Conservation (phyloP, 1,140 invertebrate genomes). For the Apocrypta bakeri region DNA sequence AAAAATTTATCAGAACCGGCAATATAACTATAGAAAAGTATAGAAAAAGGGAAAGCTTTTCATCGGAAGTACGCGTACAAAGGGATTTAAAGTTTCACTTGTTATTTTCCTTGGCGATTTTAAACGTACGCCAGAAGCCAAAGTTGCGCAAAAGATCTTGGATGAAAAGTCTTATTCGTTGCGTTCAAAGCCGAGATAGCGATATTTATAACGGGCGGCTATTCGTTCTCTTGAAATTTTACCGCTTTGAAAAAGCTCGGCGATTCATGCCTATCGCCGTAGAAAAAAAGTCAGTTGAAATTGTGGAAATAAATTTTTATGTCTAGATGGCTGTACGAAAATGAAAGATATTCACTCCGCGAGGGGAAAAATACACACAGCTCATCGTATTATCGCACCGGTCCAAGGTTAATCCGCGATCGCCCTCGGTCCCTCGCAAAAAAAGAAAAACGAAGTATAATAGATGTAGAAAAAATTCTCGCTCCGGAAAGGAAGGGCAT, state of each 20-base stretch:
- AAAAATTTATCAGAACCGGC: slow-evolving; percentile 33
- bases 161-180: too few relatives aligned
- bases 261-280: too few relatives aligned
- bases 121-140: background rate
- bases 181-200: too few relatives aligned
- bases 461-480: background rate
- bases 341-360: too few relatives aligned
- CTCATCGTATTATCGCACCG: too few relatives aligned
- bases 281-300: too few relatives aligned
- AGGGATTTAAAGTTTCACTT: background rate
- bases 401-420: background rate
- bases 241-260: too few relatives aligned
- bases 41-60: slow-evolving; percentile 19
- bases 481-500: background rate
- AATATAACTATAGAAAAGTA: background rate
- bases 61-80: background rate
- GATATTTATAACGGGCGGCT: too few relatives aligned
- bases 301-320: too few relatives aligned
- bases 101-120: slow-evolving; percentile 6
- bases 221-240: too few relatives aligned
- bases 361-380: too few relatives aligned
- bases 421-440: background rate
- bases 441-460: background rate
- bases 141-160: background rate
- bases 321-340: too few relatives aligned